Percentiles rank a stretch among this genome's conserved stretches.
Conservation (phyloP, 2,888 invertebrate species). For the Chaitophorus viminalis region DNA sequence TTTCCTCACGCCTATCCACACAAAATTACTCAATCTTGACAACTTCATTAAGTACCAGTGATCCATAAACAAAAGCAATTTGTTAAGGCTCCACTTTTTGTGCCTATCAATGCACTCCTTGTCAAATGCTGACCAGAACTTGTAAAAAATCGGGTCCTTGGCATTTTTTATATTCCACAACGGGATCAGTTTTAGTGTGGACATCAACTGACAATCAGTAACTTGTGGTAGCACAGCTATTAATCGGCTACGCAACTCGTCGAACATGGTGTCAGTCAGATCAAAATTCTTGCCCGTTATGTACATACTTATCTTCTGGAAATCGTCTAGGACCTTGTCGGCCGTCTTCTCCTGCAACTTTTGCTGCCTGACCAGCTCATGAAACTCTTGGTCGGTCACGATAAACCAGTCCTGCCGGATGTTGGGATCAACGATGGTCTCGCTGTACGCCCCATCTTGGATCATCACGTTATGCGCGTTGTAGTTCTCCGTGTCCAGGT, state of each 20-base stretch:
- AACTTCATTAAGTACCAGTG: conserved; percentile 59
- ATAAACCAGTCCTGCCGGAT: background rate
- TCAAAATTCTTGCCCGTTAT: background rate
- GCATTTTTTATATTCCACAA: conserved; percentile 30
- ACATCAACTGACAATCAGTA: conserved; percentile 44
- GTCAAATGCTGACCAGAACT: conserved; percentile 56
- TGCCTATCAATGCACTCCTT: conserved; percentile 16
- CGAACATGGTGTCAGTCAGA: background rate
- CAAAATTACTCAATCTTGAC: conserved; percentile 54
- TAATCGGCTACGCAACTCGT: background rate
- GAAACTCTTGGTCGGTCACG: conserved; percentile 16
- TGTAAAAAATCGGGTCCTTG: conserved; percentile 4
- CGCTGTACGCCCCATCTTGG: background rate
- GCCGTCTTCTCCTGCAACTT: background rate
- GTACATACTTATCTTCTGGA: background rate
- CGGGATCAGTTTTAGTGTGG: conserved; percentile 16
- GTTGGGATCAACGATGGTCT: background rate
- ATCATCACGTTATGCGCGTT: conserved; percentile 28
- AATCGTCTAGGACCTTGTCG: conserved; percentile 3
- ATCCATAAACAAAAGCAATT: conserved; percentile 60
- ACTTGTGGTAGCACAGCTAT: background rate
- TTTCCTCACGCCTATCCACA: conserved; percentile 51
- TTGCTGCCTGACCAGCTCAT: background rate
- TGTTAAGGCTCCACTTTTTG: conserved; percentile 38
- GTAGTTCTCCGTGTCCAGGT: background rate